phyloP scores from a whole-genome alignment of 2,113 vertebrate species.

The Carlito syrichta region DNA sequence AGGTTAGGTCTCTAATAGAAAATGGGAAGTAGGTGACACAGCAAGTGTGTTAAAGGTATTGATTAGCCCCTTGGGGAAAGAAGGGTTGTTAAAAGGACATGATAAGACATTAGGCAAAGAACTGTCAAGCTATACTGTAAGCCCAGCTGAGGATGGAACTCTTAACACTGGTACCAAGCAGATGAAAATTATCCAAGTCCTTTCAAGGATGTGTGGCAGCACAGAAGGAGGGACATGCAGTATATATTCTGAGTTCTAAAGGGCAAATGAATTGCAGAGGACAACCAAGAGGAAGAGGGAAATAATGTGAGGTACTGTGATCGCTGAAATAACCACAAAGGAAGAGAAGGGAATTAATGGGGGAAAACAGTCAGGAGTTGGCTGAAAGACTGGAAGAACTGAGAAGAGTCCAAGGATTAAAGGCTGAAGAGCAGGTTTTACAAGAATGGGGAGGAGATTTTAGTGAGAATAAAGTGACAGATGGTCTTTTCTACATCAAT shows the following conservation, averaged over 20 bases:
- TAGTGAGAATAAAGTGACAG: neutral
- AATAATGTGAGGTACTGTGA: neutral
- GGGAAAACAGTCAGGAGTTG: neutral
- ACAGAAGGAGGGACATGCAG: neutral
- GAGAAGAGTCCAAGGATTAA: neutral
- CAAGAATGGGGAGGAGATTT: neutral
- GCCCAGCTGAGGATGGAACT: neutral
- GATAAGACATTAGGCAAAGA: neutral
- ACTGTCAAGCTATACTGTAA: neutral
- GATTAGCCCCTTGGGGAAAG: neutral
- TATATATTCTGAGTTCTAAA: neutral
- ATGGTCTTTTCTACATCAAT: neutral
- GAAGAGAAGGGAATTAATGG: neutral
- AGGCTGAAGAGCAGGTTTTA: neutral
- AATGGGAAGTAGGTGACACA: neutral
- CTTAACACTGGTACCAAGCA: neutral
- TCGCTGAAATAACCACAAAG: neutral
- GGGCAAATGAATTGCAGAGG: neutral
- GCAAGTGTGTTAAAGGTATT: neutral
- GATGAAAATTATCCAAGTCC: neutral
- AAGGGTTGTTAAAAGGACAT: neutral
- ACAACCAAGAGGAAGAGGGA: neutral
- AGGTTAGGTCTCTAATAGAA: neutral
- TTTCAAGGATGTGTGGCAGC: neutral
- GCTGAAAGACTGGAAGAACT: neutral